Conservation (phyloP, 2,113 vertebrate genomes). For the Indicator indicator region DNA sequence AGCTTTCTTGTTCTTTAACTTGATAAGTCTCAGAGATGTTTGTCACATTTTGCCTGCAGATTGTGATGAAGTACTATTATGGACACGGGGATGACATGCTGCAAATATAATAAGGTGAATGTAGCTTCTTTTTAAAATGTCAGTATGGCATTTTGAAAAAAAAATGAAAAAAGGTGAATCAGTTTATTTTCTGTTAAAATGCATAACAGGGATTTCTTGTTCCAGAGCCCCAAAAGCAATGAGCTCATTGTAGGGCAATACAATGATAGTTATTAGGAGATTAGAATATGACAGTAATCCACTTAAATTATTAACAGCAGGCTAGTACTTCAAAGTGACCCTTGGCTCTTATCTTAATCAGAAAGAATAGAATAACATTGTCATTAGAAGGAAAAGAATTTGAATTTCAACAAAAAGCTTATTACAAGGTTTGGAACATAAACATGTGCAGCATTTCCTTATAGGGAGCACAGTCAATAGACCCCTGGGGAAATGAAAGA, state of each 20-base stretch:
- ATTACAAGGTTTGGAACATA: neutral
- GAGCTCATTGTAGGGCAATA: neutral
- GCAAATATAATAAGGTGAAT: neutral
- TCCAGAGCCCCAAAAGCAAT: neutral
- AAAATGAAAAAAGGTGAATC: neutral
- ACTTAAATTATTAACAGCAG: constrained; percentile 46
- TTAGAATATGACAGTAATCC: constrained; percentile 22
- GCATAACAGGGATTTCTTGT: neutral
- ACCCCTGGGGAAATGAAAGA: neutral
- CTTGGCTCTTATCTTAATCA: neutral
- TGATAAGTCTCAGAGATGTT: neutral
- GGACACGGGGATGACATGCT: neutral
- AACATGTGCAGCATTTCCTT: neutral
- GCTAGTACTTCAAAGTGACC: constrained; percentile 39
- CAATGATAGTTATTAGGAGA: neutral
- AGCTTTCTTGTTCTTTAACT: neutral
- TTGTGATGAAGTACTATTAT: neutral
- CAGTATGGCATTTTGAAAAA: constrained; percentile 3
- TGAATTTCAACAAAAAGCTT: neutral
- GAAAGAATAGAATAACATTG: neutral
- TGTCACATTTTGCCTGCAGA: neutral
- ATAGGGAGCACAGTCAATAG: neutral
- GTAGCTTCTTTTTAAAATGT: neutral
- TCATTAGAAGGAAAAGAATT: neutral
- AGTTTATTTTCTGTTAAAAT: neutral